A percentile compares a stretch with the other conserved stretches of the same genome.
Conservation (phyloP, 2,888 invertebrate species). For the Panopea generosa region DNA sequence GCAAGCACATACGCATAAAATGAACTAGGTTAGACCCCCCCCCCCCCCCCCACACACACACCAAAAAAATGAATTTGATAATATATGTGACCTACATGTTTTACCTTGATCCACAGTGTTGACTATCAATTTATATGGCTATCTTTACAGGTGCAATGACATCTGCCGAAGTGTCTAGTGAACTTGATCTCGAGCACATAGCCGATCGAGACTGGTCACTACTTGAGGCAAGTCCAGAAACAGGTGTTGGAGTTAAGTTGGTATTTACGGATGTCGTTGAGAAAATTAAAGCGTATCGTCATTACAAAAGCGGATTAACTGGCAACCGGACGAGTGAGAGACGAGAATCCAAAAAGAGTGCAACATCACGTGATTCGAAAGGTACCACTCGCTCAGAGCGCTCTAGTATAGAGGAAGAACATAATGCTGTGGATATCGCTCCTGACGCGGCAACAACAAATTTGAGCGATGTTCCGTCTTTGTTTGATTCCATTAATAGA, state of each 20-base stretch:
- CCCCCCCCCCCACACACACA: too few species aligned
- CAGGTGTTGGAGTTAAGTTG: slow-evolving; percentile 28
- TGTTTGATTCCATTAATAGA: slow-evolving; percentile 43
- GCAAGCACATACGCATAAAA: too few species aligned
- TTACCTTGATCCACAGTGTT: too few species aligned
- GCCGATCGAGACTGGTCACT: slow-evolving; percentile 49
- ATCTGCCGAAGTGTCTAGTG: slow-evolving; percentile 27
- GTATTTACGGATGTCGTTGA: slow-evolving; percentile 50
- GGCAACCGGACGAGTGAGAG: not conserved
- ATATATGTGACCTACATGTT: too few species aligned
- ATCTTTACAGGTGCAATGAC: slow-evolving; percentile 46
- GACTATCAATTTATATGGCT: too few species aligned
- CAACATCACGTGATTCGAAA: too few species aligned
- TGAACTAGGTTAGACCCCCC: too few species aligned
- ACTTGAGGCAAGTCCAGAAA: slow-evolving; percentile 22
- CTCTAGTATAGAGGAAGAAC: not conserved
- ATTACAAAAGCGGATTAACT: slow-evolving; percentile 42
- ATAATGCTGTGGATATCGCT: slow-evolving; percentile 11
- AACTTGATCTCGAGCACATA: slow-evolving; percentile 38
- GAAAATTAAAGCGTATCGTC: slow-evolving; percentile 46
- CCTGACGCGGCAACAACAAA: slow-evolving; percentile 13
- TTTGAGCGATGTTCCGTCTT: slow-evolving; percentile 29
- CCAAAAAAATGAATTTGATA: too few species aligned
- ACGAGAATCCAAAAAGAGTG: too few species aligned
- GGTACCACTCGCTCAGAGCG: too few species aligned